Evolutionary conservation across 1,140 invertebrate species (phyloP).

Genomic region (Drosophila bocqueti): DNA sequence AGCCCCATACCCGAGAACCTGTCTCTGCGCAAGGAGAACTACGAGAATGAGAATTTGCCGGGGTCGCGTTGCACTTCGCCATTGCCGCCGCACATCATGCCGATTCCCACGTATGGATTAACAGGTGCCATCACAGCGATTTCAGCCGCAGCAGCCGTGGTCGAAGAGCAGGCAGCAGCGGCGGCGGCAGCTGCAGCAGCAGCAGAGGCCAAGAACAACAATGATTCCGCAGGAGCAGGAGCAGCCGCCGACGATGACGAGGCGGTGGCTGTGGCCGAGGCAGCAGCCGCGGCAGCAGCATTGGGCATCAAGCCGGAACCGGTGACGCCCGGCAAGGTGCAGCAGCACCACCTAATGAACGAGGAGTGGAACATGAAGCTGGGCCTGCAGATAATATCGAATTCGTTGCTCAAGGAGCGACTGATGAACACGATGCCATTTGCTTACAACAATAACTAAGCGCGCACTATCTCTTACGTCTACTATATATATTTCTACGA

Average conservation of each 20-base stretch:
- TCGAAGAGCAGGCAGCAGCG: slow-evolving; percentile 71
- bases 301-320: slow-evolving; percentile 71
- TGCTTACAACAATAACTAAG: slow-evolving; percentile 82
- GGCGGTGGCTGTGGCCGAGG: slow-evolving; percentile 4
- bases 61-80: slow-evolving; percentile 63
- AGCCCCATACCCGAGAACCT: slow-evolving; percentile 79
- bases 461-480: slow-evolving; percentile 1
- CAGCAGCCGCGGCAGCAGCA: slow-evolving; percentile 38
- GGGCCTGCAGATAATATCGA: slow-evolving; percentile 82
- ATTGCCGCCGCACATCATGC: slow-evolving; percentile 65
- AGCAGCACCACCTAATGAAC: slow-evolving; percentile 70
- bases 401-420: slow-evolving; percentile 84
- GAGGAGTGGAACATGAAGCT: slow-evolving; percentile 85
- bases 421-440: slow-evolving; percentile 84
- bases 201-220: slow-evolving; percentile 43
- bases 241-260: slow-evolving; percentile 1
- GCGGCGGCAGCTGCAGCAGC: slow-evolving; percentile 52
- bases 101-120: slow-evolving; percentile 74
- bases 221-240: slow-evolving; percentile 21
- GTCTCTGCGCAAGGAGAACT: slow-evolving; percentile 75
- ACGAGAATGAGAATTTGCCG: slow-evolving; percentile 62
- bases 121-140: slow-evolving; percentile 83
- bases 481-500: not conserved
- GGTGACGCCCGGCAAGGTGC: slow-evolving; percentile 67
- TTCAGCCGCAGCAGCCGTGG: slow-evolving; percentile 74